Percentiles rank a stretch among this genome's conserved stretches.
phyloP scores from a whole-genome alignment of 1,140 invertebrate genomes.

The Subanguina moxae region DNA sequence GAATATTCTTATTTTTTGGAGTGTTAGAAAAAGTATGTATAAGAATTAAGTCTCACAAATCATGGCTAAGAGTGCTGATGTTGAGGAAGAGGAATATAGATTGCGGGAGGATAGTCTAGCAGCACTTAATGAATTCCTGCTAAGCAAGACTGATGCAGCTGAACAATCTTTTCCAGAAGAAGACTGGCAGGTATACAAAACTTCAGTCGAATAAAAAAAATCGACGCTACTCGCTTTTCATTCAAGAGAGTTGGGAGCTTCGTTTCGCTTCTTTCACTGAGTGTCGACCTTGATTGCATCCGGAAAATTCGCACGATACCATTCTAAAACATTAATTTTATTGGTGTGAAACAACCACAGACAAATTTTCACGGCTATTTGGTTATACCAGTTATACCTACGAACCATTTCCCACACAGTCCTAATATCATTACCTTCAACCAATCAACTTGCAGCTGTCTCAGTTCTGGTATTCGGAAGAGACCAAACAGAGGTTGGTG shows the following conservation, averaged over 20 bases:
- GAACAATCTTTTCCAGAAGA: constrained; percentile 60
- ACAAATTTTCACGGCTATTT: no score
- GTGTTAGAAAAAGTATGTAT: neutral
- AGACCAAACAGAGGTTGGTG: constrained; percentile 69
- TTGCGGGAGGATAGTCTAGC: constrained; percentile 70
- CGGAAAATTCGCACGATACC: no score
- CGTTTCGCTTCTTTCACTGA: no score
- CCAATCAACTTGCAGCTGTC: constrained; percentile 70
- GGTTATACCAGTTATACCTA: no score
- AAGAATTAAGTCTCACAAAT: neutral
- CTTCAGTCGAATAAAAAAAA: no score
- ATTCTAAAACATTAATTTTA: no score
- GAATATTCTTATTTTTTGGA: neutral
- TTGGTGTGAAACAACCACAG: no score
- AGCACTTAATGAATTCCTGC: constrained; percentile 78
- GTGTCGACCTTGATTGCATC: no score
- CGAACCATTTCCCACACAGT: no score
- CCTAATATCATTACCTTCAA: constrained; percentile 16
- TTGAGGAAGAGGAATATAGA: constrained; percentile 13
- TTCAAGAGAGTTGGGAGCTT: no score
- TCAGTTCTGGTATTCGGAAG: constrained; percentile 88
- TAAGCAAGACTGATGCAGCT: constrained; percentile 65
- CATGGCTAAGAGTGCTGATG: constrained; percentile 2
- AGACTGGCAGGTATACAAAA: constrained; percentile 70
- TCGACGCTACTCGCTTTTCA: no score